A percentile compares a stretch with the other conserved stretches of the same genome.
Evolutionary conservation across 2,888 invertebrate genomes (phyloP).

Genomic region (Eupithecia subumbrata): DNA sequence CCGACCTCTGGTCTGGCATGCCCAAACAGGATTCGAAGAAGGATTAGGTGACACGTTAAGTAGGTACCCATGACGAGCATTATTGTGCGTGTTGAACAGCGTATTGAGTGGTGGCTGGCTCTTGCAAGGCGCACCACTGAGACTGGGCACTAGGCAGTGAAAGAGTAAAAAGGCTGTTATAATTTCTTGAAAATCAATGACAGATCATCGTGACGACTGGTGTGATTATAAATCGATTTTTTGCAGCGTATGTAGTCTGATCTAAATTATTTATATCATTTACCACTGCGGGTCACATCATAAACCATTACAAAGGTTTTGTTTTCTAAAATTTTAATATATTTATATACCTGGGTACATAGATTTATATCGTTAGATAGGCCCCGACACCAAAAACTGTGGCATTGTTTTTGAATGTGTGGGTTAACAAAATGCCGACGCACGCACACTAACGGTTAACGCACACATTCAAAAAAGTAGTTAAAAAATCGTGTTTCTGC

Average conservation of each 20-base stretch:
- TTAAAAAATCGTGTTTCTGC: too few relatives aligned
- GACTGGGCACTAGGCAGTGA: not conserved
- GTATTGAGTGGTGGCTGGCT: not conserved
- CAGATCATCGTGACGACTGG: not conserved
- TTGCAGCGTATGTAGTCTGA: not conserved
- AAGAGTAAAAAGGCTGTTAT: not conserved
- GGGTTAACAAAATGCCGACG: too few relatives aligned
- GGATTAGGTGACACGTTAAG: constrained; percentile 48
- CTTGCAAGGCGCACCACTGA: not conserved
- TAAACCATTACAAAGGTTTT: not conserved
- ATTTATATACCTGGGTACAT: too few relatives aligned
- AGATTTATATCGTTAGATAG: too few relatives aligned
- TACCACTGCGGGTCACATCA: not conserved
- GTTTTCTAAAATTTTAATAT: not conserved
- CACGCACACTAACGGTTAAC: too few relatives aligned
- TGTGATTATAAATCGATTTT: not conserved
- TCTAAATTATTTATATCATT: not conserved
- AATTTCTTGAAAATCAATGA: not conserved
- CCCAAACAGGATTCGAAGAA: constrained; percentile 69
- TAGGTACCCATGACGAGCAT: not conserved
- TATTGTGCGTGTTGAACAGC: not conserved
- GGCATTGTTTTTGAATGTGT: too few relatives aligned
- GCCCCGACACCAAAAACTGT: too few relatives aligned
- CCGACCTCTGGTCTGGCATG: constrained; percentile 71
- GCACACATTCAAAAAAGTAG: too few relatives aligned